A percentile compares a stretch with the other conserved stretches of the same genome.
These are phyloP conservation scores for Cercopithecus mona DNA, from an alignment of 2,113 vertebrate genomes.

Conservation along the genomic window DNA sequence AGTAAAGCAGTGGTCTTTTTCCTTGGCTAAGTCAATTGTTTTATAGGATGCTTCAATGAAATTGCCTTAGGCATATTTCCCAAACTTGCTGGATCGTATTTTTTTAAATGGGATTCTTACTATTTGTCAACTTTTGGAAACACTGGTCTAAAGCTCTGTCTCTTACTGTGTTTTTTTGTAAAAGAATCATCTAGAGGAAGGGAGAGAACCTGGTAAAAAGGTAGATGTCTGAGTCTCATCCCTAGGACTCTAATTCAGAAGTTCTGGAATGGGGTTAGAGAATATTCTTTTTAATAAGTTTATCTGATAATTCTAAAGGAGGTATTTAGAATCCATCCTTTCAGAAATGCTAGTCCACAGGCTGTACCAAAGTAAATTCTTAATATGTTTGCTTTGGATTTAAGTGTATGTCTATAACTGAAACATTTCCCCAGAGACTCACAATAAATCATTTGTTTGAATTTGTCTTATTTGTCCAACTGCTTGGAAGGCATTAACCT, in stretches of 20 bases:
- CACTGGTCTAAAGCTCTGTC: neutral
- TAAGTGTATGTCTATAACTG: neutral
- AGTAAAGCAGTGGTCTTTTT: neutral
- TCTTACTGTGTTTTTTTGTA: neutral
- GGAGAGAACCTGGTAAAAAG: neutral
- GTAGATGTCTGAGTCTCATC: neutral
- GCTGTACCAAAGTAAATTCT: neutral
- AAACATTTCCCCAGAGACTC: neutral
- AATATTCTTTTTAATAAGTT: neutral
- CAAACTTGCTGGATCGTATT: neutral
- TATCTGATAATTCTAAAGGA: neutral
- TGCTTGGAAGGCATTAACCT: slow-evolving; percentile 1
- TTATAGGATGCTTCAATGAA: neutral
- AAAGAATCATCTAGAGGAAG: neutral
- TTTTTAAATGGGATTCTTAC: slow-evolving; percentile 10
- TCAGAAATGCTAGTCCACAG: neutral
- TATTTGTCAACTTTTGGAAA: neutral
- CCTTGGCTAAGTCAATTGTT: slow-evolving; percentile 2
- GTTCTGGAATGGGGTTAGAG: neutral
- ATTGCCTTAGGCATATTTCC: neutral
- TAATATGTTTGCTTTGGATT: slow-evolving; percentile 20
- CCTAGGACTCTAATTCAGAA: neutral
- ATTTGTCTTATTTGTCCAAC: neutral
- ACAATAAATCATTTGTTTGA: neutral
- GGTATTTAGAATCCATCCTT: neutral